Percentiles rank a stretch among this genome's conserved stretches.
Evolutionary conservation across 1,140 invertebrate genomes (phyloP).

Genomic region (Paramacrobiotus metropolitanus): DNA sequence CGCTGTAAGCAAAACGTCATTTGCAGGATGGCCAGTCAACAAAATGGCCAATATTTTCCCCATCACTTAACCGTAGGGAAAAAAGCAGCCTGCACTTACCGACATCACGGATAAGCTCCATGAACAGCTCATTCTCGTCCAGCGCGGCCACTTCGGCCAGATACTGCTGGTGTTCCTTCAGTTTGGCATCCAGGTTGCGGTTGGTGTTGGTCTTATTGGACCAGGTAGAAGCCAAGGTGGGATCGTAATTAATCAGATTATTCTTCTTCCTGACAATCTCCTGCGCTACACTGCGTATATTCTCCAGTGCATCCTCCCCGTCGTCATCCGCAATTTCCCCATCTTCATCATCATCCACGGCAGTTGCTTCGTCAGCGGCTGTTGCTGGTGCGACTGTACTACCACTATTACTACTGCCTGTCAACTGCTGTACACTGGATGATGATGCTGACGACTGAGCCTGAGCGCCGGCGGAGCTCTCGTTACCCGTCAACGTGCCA

Average conservation of each 20-base stretch:
- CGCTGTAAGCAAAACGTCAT: too few relatives aligned
- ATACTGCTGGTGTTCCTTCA: neutral
- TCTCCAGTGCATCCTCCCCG: neutral
- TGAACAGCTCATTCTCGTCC: conserved; percentile 35
- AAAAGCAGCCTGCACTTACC: too few relatives aligned
- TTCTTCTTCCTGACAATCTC: neutral
- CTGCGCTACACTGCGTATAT: neutral
- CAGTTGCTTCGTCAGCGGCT: neutral
- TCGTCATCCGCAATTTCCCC: neutral
- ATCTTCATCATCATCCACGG: neutral
- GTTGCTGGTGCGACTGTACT: neutral
- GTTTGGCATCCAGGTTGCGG: neutral
- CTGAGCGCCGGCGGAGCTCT: too few relatives aligned
- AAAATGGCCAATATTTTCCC: too few relatives aligned
- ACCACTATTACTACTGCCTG: neutral
- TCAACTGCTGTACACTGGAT: too few relatives aligned
- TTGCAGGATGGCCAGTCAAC: too few relatives aligned
- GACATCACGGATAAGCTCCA: conserved; percentile 75
- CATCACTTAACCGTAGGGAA: too few relatives aligned
- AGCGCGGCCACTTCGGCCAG: conserved; percentile 10
- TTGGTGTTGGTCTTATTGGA: neutral
- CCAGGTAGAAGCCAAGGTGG: neutral
- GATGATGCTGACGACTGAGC: too few relatives aligned
- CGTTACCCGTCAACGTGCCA: too few relatives aligned
- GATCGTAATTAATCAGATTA: neutral